A percentile compares a stretch with the other conserved stretches of the same genome.
Conservation (phyloP, 2,888 invertebrate genomes). For the Sylvicola fuscatus region DNA sequence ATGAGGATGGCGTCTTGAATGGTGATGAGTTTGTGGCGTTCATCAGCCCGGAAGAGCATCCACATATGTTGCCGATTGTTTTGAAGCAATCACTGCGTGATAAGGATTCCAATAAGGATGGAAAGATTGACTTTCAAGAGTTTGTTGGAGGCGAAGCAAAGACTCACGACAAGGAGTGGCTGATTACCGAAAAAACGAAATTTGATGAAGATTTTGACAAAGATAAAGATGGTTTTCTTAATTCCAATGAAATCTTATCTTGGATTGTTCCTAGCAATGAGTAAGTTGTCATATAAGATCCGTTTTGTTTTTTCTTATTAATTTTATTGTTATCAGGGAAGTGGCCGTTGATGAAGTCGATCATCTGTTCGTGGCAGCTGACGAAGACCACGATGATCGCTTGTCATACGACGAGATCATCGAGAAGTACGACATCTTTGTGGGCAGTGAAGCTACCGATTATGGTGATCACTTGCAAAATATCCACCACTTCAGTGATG, state of each 20-base stretch:
- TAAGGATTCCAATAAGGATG: conserved; percentile 72
- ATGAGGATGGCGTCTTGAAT: conserved; percentile 59
- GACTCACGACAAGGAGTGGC: conserved; percentile 51
- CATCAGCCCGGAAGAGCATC: conserved; percentile 84
- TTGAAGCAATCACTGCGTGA: conserved; percentile 65
- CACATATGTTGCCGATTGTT: conserved; percentile 61
- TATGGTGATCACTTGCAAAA: conserved; percentile 70
- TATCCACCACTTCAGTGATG: conserved; percentile 63
- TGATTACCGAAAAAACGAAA: conserved; percentile 52
- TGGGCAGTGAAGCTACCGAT: conserved; percentile 82
- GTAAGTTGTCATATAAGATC: too few relatives aligned
- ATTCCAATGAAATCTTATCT: conserved; percentile 53
- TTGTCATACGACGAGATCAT: conserved; percentile 65
- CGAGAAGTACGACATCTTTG: conserved; percentile 70
- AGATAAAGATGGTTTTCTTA: conserved; percentile 63
- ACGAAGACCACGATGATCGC: conserved; percentile 63
- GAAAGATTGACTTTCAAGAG: conserved; percentile 53
- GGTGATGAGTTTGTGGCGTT: conserved; percentile 69
- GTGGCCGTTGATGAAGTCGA: conserved; percentile 78
- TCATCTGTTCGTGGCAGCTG: conserved; percentile 71
- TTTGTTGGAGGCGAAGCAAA: conserved; percentile 26
- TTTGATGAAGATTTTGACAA: conserved; percentile 74
- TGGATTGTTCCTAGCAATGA: conserved; percentile 88
- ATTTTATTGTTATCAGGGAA: conserved; percentile 30
- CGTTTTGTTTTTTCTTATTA: neutral